phyloP scores from a whole-genome alignment of 2,888 invertebrate species.

The Cryptus viduatorius region DNA sequence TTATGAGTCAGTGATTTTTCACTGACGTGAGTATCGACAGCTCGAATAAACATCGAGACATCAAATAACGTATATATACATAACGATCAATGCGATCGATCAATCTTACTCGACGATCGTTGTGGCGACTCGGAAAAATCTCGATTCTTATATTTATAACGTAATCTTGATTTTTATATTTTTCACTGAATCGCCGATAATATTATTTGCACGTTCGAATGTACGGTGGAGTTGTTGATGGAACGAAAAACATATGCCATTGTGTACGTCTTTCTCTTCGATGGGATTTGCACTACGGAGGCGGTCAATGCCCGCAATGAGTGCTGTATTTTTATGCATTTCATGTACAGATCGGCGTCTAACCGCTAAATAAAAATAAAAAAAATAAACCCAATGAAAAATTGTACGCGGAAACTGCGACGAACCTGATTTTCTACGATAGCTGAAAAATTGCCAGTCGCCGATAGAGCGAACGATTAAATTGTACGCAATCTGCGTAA shows the following conservation, averaged over 20 bases:
- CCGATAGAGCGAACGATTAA: background rate
- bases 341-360: background rate
- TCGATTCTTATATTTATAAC: background rate
- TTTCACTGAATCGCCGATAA: background rate
- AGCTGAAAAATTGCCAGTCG: background rate
- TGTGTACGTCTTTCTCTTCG: background rate
- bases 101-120: background rate
- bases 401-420: background rate
- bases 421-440: background rate
- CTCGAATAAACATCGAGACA: background rate
- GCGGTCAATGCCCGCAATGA: background rate
- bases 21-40: background rate
- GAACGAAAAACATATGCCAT: background rate
- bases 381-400: background rate
- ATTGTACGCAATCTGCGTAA: slow-evolving; percentile 47
- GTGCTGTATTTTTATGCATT: background rate
- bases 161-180: slow-evolving; percentile 9
- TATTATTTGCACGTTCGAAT: background rate
- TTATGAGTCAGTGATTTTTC: background rate
- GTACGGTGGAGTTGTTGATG: background rate
- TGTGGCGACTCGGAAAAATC: background rate
- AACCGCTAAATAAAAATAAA: background rate
- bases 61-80: background rate
- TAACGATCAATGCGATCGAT: background rate
- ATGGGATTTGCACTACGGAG: background rate